These are phyloP conservation scores for Cebidichthys violaceus DNA, from an alignment of 2,113 vertebrate species.

Conservation along the genomic window DNA sequence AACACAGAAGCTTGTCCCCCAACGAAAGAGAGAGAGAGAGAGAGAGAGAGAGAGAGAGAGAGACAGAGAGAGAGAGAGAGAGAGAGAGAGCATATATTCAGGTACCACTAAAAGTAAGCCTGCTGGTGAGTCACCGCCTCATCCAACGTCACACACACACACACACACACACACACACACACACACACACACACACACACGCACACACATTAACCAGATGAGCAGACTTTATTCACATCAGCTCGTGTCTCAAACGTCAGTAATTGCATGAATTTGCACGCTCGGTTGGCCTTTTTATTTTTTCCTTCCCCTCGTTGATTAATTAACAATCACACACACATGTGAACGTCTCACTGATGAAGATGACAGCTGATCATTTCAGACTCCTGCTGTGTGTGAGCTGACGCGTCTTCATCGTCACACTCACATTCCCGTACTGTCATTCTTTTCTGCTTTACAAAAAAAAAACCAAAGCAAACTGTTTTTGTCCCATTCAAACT, in stretches of 20 bases:
- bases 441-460: neutral
- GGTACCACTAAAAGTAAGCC: conserved; percentile 37
- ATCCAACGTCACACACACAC: too few relatives aligned
- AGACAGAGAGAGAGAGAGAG: too few relatives aligned
- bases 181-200: too few relatives aligned
- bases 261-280: conserved; percentile 1
- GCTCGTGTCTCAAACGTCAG: conserved; percentile 7
- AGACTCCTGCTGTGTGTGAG: conserved; percentile 4
- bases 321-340: conserved; percentile 12
- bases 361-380: conserved; percentile 24
- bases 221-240: neutral
- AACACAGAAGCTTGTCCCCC: neutral
- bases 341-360: neutral
- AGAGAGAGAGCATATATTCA: neutral
- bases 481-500: conserved; percentile 7
- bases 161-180: too few relatives aligned
- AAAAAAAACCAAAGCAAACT: neutral
- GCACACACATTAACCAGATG: neutral
- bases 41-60: too few relatives aligned
- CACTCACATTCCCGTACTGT: neutral
- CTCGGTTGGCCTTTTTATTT: neutral
- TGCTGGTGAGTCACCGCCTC: conserved; percentile 50
- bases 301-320: conserved; percentile 12
- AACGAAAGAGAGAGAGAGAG: neutral
- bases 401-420: too few relatives aligned